phyloP scores from a whole-genome alignment of 2,888 invertebrate species.

The Coleophora deauratella region DNA sequence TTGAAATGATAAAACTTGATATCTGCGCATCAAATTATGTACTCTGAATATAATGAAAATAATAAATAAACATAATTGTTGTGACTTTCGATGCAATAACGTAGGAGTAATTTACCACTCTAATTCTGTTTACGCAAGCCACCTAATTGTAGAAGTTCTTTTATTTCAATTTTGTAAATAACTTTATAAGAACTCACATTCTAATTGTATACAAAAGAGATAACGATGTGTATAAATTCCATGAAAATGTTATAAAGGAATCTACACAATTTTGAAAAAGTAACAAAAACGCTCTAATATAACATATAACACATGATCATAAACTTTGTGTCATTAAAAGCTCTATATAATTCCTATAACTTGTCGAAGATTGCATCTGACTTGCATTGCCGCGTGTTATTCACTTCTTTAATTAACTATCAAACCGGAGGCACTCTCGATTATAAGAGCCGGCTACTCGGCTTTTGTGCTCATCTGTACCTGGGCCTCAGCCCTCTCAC shows the following conservation, averaged over 20 bases:
- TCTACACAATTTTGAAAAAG: neutral
- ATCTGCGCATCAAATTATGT: no score
- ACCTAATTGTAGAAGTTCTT: no score
- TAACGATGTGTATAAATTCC: no score
- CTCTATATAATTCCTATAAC: slow-evolving; percentile 29
- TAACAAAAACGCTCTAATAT: neutral
- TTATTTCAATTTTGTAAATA: no score
- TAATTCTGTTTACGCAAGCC: no score
- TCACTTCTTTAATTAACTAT: slow-evolving; percentile 72
- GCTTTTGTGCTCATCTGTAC: slow-evolving; percentile 47
- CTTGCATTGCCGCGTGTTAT: slow-evolving; percentile 62
- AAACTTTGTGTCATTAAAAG: slow-evolving; percentile 9
- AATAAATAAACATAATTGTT: no score
- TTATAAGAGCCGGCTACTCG: slow-evolving; percentile 64
- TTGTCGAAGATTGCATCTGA: slow-evolving; percentile 60
- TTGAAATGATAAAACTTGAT: no score
- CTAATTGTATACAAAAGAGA: no score
- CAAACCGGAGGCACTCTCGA: slow-evolving; percentile 65
- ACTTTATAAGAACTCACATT: no score
- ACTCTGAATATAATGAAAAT: no score
- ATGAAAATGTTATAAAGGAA: neutral
- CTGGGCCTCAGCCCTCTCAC: neutral
- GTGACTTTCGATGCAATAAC: no score
- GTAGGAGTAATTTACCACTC: no score
- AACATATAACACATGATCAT: neutral